A percentile compares a stretch with the other conserved stretches of the same genome.
These are phyloP conservation scores for Ormyrus pomaceus DNA, from an alignment of 2,888 invertebrate species.

Conservation along the genomic window DNA sequence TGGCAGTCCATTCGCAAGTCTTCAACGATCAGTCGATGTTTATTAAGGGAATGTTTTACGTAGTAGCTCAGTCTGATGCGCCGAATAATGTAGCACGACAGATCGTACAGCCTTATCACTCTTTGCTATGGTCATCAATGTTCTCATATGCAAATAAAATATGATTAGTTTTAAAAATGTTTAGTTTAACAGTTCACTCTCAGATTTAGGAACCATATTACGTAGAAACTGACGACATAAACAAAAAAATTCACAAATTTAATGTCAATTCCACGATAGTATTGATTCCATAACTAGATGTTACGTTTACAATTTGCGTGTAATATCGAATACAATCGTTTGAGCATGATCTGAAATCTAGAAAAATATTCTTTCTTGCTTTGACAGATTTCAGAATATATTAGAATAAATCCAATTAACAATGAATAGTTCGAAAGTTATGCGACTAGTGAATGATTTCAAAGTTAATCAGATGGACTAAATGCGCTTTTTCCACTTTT, in stretches of 20 bases:
- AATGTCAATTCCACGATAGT: conserved; percentile 23
- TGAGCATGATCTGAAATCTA: conserved; percentile 6
- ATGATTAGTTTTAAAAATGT: conserved; percentile 11
- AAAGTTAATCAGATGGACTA: conserved; percentile 8
- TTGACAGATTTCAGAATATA: background rate
- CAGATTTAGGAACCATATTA: conserved; percentile 39
- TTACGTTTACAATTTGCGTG: conserved; percentile 9
- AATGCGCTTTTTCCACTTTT: background rate
- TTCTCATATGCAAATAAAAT: conserved; percentile 21
- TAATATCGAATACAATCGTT: conserved; percentile 35
- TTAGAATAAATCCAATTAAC: background rate
- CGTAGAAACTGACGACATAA: conserved; percentile 35
- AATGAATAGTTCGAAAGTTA: background rate
- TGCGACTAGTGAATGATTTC: conserved; percentile 8
- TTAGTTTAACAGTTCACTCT: background rate
- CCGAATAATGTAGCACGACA: conserved; percentile 41
- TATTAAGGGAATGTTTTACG: conserved; percentile 59
- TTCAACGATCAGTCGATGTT: conserved; percentile 58
- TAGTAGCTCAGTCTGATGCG: conserved; percentile 37
- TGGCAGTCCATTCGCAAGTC: conserved; percentile 56
- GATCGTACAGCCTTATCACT: conserved; percentile 29
- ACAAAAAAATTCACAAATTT: conserved; percentile 24
- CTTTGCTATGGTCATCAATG: conserved; percentile 39
- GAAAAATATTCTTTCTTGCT: background rate
- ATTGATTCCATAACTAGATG: conserved; percentile 22